Conservation (phyloP, 2,113 vertebrate genomes). For the Carassius gibelio region DNA sequence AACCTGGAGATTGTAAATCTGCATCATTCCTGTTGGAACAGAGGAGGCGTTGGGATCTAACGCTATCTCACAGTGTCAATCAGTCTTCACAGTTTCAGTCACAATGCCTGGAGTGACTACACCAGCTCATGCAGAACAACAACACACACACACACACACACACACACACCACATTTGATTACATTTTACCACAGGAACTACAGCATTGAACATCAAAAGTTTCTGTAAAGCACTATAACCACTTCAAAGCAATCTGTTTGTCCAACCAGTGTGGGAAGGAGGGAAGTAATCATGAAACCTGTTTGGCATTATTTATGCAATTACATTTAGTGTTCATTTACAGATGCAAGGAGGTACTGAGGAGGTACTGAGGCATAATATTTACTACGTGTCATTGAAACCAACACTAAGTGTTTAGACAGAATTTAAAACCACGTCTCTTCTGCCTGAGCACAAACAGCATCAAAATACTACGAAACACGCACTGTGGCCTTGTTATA, state of each 20-base stretch:
- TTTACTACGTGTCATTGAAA: not conserved
- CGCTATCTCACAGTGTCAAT: constrained; percentile 6
- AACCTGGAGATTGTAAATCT: constrained; percentile 12
- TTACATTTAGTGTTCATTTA: not conserved
- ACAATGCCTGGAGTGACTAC: not conserved
- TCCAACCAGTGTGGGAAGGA: not conserved
- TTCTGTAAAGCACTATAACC: not conserved
- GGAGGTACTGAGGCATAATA: not conserved
- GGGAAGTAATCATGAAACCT: not conserved
- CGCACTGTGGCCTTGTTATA: not conserved
- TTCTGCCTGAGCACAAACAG: not conserved
- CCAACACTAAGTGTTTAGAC: not conserved
- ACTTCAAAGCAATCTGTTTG: not conserved
- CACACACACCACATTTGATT: not conserved
- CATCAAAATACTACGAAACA: not conserved
- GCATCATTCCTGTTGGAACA: not conserved
- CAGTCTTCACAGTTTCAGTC: constrained; percentile 18
- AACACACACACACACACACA: not conserved
- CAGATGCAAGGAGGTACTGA: not conserved
- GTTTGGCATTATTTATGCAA: not conserved
- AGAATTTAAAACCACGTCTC: not conserved
- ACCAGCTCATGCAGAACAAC: not conserved
- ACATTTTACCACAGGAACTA: not conserved
- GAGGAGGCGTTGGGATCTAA: constrained; percentile 6
- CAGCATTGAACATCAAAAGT: not conserved